Evolutionary conservation across 2,888 invertebrate species (phyloP).

Genomic region (Embidobia sp.): DNA sequence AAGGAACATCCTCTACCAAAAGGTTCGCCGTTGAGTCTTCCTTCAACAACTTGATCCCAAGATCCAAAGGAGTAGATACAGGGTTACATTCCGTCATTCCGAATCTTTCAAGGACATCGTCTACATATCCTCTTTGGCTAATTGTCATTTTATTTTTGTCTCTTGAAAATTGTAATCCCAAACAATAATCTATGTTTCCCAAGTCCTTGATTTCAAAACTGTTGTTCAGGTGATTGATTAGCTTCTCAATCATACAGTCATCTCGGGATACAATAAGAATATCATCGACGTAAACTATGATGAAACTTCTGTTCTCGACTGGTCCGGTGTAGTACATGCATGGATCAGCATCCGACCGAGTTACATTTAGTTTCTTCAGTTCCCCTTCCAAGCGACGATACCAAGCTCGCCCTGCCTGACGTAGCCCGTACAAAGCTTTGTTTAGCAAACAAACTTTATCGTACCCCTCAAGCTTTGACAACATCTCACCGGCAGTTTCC

Average conservation of each 20-base stretch:
- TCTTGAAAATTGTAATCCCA: constrained; percentile 9
- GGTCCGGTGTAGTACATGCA: background rate
- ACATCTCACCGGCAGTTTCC: background rate
- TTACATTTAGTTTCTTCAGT: constrained; percentile 4
- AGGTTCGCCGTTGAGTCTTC: no score
- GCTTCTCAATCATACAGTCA: background rate
- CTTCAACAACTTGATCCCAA: constrained; percentile 7
- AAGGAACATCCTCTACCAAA: constrained; percentile 37
- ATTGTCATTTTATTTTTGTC: background rate
- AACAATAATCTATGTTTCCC: background rate
- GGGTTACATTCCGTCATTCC: constrained; percentile 19
- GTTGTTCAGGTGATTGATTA: background rate
- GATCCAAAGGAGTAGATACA: constrained; percentile 29
- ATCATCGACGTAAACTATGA: constrained; percentile 25
- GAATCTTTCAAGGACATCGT: constrained; percentile 3
- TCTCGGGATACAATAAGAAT: constrained; percentile 8
- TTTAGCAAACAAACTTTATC: background rate
- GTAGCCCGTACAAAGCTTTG: constrained; percentile 11
- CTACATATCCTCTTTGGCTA: constrained; percentile 12
- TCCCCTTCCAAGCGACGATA: background rate
- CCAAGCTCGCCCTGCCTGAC: constrained; percentile 15
- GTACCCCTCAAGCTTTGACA: background rate
- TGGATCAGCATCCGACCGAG: background rate
- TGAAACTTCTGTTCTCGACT: background rate
- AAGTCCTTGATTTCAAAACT: constrained; percentile 22